phyloP scores from a whole-genome alignment of 1,140 invertebrate genomes.

The Aphis gossypii region DNA sequence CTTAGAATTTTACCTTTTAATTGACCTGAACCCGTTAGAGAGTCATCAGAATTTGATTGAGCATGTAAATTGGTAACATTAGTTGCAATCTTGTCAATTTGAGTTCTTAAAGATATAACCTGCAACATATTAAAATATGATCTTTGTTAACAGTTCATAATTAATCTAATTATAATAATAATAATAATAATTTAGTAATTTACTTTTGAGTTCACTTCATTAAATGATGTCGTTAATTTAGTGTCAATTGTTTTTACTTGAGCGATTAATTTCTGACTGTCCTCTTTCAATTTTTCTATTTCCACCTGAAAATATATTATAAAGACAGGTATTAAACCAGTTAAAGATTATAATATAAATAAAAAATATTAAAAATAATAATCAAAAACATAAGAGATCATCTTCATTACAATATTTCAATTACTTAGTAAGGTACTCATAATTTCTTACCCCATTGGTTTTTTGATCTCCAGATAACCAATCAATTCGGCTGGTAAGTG shows the following conservation, averaged over 20 bases:
- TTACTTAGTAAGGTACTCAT: background rate
- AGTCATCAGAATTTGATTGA: slow-evolving; percentile 17
- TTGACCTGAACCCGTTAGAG: slow-evolving; percentile 22
- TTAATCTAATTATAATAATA: background rate
- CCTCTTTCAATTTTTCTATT: slow-evolving; percentile 47
- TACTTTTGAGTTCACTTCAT: slow-evolving; percentile 37
- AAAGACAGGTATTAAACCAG: background rate
- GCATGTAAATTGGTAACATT: slow-evolving; percentile 56
- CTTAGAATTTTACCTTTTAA: slow-evolving; percentile 15
- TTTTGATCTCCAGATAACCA: slow-evolving; percentile 48
- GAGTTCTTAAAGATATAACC: slow-evolving; percentile 28
- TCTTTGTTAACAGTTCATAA: background rate
- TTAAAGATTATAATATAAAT: background rate
- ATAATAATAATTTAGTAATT: background rate
- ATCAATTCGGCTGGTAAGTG: slow-evolving; percentile 7
- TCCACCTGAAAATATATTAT: background rate
- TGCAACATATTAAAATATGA: background rate
- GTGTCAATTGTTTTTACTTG: slow-evolving; percentile 44
- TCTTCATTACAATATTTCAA: background rate
- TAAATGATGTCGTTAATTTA: slow-evolving; percentile 30
- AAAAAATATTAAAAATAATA: background rate
- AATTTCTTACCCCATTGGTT: background rate
- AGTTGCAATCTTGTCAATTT: slow-evolving; percentile 42
- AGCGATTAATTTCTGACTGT: slow-evolving; percentile 17
- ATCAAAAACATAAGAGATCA: background rate